Base-by-base conservation (phyloP, 2,797 vertebrate genomes). In the Liasis olivaceus region DNA sequence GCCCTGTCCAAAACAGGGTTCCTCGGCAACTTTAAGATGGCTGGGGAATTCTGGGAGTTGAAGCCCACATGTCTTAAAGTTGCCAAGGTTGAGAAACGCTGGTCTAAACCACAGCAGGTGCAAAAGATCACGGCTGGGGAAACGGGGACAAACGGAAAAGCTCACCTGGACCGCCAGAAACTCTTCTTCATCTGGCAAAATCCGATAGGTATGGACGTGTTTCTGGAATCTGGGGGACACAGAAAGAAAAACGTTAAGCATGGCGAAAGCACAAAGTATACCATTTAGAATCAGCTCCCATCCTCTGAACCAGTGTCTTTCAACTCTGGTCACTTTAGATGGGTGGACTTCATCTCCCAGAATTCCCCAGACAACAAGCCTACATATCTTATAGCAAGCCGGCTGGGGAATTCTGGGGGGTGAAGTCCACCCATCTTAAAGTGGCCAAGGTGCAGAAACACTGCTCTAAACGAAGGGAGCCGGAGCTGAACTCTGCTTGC, bases 191-290 rank as follows among this genome's bases (percentile, higher is more conserved):
- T 99, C 99, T 0, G 99, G 99, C 91, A 99, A 98, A 95, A 99
- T 99, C 91, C 99, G 98, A 96, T 99, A 99, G 0, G 99, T 99
- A 96, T 99, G 99, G 62, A 99, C 99, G 1, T 99, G 99, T 93
- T 99, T 99, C 98, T 99, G 99, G 97, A 98, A 99, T 95, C 99
- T 99, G 26, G 26, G 26, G 47, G 51, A 0, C 47, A 89, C 88
- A 91, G 60, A 22, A n/a, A 14, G 2, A 54, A 24, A 6, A 12
- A 11, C 0, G 0, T 31, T 17, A 62, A 47, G 26, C 42, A 77
- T 12, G 3, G 20, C 0, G 12, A 69, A 62, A 26, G 3, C 1
- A 28, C 36, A 1, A 4, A 6, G 51, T 0, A 5, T 20, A 2
- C 24, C 1, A 4, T 13, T 5, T 0, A 12, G 11, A 17, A 2